Evolutionary conservation across 2,113 vertebrate species (phyloP), one percentile per base, ranked within the genome.

Genomic region (Machaerirhynchus nigripectus): DNA sequence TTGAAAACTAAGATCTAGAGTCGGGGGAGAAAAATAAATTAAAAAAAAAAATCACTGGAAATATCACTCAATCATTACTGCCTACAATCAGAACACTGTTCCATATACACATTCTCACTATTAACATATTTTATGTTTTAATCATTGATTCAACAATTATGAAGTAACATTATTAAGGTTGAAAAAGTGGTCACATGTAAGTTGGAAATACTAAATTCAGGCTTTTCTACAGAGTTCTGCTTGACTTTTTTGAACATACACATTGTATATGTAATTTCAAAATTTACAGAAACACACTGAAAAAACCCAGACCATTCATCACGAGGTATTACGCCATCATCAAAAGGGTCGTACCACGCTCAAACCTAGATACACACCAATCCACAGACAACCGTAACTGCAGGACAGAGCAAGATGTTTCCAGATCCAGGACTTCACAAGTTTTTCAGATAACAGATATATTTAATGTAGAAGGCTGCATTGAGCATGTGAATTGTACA

Each of bases 1-100:
- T 97, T 99, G 99, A 96, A 99, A 99, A 98, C 99, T 99, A 57
- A 99, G 97, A 98, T 99, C 99, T 99, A 28, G 12, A 6, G 65
- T 31, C 59, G 9, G 11, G 16, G 9, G 14, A 44, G 24, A 44
- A 77, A 94, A 44, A 42, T 7, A 8, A 70, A 82, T 17, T 6
- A n/a, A 5, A 75, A 84, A 85, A 53, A 80, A 84, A 37, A 7
- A n/a, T 19, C 35, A 85, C 15, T 55, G 26, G 30, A 94, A 92
- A 68, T 56, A 81, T 1, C 39, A 56, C 19, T 63, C 35, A 85
- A 50, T 78, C 68, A 95, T 35, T 28, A 90, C 11, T 49, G 73
- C 14, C 55, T 76, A 56, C 7, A 74, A 53, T 61, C 33, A 50
- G 60, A 84, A 92, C 56, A 65, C 7, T 26, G 24, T 70, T 76